A percentile compares a stretch with the other conserved stretches of the same genome.
Evolutionary conservation across 2,797 vertebrate genomes (phyloP).

Genomic region (Sebastes elongatus): DNA sequence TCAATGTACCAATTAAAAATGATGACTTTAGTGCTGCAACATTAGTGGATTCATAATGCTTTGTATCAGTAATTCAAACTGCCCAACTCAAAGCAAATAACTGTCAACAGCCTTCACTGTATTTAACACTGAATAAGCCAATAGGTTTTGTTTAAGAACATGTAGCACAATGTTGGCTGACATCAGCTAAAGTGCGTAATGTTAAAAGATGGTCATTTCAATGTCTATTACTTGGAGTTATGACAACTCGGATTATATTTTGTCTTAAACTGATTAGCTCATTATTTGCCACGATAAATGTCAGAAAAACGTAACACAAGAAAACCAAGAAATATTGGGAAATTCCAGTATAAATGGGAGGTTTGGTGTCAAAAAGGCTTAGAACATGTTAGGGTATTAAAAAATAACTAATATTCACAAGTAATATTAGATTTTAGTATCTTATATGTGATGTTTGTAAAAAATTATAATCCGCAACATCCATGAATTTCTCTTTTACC

Average conservation of each 20-base stretch:
- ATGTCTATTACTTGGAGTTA: neutral
- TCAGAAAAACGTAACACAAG: neutral
- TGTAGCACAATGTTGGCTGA: neutral
- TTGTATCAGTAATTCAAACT: neutral
- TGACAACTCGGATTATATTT: neutral
- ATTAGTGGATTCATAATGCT: neutral
- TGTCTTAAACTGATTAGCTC: neutral
- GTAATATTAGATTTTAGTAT: neutral
- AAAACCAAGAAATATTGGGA: no score
- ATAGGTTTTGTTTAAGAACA: neutral
- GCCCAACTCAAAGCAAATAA: neutral
- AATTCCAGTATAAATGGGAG: no score
- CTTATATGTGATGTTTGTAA: neutral
- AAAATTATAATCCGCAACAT: neutral
- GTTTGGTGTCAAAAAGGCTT: no score
- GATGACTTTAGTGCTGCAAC: neutral
- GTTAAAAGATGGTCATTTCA: neutral
- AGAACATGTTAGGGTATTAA: no score
- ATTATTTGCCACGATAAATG: neutral
- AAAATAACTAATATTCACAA: fast-evolving
- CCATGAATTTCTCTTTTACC: constrained; percentile 37
- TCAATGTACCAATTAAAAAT: neutral
- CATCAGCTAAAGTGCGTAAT: no score
- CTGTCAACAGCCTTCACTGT: neutral
- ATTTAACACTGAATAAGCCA: neutral